Conservation (phyloP, 2,888 invertebrate species). For the Hemicrepidius hirtus region DNA sequence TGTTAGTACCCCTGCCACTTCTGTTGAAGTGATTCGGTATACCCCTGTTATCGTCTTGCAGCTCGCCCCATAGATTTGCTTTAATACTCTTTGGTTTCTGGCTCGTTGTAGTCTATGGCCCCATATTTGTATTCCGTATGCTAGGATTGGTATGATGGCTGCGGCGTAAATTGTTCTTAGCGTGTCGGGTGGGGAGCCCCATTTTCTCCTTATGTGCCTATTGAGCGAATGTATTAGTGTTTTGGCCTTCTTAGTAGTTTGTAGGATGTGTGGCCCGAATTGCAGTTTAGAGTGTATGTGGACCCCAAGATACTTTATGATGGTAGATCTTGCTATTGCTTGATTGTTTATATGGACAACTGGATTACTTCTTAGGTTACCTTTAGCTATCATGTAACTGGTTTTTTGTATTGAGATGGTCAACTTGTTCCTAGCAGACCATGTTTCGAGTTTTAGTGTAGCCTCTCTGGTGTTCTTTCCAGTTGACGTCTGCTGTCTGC, state of each 20-base stretch:
- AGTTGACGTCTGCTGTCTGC: neutral
- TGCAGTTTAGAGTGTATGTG: neutral
- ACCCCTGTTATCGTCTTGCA: neutral
- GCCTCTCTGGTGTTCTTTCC: no score
- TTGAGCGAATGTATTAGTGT: neutral
- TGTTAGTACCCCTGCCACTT: neutral
- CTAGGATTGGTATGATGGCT: neutral
- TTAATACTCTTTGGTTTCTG: neutral
- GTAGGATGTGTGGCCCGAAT: neutral
- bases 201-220: neutral
- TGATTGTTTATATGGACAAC: neutral
- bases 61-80: neutral
- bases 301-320: neutral
- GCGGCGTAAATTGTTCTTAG: neutral
- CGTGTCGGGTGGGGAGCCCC: neutral
- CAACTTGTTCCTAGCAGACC: no score
- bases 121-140: neutral
- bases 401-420: neutral
- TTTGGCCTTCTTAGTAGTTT: neutral
- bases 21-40: neutral
- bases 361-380: neutral
- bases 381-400: neutral
- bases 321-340: neutral
- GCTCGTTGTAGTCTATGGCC: neutral
- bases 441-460: no score